A percentile compares a stretch with the other conserved stretches of the same genome.
Conservation (phyloP, 2,113 vertebrate genomes). For the Burhinus bistriatus region DNA sequence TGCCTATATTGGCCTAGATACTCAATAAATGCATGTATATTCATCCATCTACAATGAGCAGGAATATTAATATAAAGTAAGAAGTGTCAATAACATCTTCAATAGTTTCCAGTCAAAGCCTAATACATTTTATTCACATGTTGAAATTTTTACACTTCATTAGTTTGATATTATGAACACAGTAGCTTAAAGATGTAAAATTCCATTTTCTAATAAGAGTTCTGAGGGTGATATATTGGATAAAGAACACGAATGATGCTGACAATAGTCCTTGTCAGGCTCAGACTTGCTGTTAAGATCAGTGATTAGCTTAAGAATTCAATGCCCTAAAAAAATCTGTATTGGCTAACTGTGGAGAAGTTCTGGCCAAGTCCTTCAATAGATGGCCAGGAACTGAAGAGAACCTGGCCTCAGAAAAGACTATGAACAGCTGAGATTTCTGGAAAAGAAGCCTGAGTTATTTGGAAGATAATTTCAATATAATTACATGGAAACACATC, state of each 20-base stretch:
- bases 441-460: not conserved
- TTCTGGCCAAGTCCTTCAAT: not conserved
- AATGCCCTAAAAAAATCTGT: not conserved
- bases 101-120: not conserved
- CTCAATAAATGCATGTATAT: not conserved
- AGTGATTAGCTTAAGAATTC: not conserved
- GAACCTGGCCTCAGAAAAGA: not conserved
- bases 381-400: not conserved
- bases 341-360: not conserved
- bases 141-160: not conserved
- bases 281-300: not conserved
- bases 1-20: not conserved
- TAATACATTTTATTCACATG: not conserved
- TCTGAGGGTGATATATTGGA: not conserved
- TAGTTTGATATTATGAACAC: not conserved
- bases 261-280: not conserved
- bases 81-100: not conserved
- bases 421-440: not conserved
- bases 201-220: not conserved
- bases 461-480: not conserved
- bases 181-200: not conserved
- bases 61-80: not conserved
- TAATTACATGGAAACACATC: not conserved
- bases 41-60: not conserved
- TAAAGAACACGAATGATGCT: not conserved